Percentiles rank a stretch among this genome's conserved stretches.
Conservation (phyloP, 1,140 invertebrate genomes). For the Hycleus cichorii region DNA sequence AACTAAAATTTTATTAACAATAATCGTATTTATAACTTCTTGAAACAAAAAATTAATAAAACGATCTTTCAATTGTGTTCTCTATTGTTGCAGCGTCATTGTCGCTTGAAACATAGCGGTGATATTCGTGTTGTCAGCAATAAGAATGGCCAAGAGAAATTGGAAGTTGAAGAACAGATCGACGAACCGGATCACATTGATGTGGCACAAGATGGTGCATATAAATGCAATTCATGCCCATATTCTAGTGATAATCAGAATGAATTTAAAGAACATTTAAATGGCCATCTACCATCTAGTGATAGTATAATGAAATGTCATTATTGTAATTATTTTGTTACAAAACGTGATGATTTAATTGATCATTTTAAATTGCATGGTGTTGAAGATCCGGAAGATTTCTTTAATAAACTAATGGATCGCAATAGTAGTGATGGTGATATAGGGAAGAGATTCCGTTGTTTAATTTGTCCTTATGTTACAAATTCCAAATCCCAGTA, state of each 20-base stretch:
- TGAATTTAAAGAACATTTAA: slow-evolving; percentile 59
- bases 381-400: slow-evolving; percentile 28
- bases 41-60: not conserved
- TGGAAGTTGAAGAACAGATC: slow-evolving; percentile 36
- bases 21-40: not conserved
- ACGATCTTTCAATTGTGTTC: not conserved
- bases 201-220: slow-evolving; percentile 30
- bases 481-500: slow-evolving; percentile 78
- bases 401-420: slow-evolving; percentile 18
- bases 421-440: slow-evolving; percentile 14
- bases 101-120: slow-evolving; percentile 63
- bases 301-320: slow-evolving; percentile 72
- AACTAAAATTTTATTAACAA: not conserved
- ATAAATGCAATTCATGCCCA: slow-evolving; percentile 65
- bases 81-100: slow-evolving; percentile 56
- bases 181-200: slow-evolving; percentile 36
- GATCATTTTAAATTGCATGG: slow-evolving; percentile 36
- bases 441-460: slow-evolving; percentile 56
- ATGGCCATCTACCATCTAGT: slow-evolving; percentile 62
- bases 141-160: slow-evolving; percentile 41
- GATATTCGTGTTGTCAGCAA: slow-evolving; percentile 57
- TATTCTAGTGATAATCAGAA: slow-evolving; percentile 58
- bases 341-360: slow-evolving; percentile 35
- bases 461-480: slow-evolving; percentile 68
- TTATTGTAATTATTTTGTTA: slow-evolving; percentile 72